Evolutionary conservation across 2,888 invertebrate genomes (phyloP).

Genomic region (Caenorhabditis doughertyi): DNA sequence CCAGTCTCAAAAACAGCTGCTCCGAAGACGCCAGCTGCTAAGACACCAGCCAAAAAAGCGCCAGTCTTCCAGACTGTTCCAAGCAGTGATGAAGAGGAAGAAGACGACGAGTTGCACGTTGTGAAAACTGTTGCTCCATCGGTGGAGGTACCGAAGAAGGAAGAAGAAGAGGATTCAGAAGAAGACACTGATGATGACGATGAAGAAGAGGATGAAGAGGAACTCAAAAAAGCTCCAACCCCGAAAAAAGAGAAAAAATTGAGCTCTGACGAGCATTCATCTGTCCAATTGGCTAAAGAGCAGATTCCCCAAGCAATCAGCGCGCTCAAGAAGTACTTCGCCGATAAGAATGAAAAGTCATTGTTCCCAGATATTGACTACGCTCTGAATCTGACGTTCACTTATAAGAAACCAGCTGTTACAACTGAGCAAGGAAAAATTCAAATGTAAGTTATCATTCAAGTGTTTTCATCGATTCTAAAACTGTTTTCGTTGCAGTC

Average conservation of each 20-base stretch:
- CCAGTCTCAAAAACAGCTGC: neutral
- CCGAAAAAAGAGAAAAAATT: conserved; percentile 1
- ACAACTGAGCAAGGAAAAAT: conserved; percentile 52
- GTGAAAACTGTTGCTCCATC: conserved; percentile 16
- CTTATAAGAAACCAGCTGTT: conserved; percentile 75
- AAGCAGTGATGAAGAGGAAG: conserved; percentile 35
- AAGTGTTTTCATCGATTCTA: too few relatives aligned
- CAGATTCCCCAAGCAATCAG: conserved; percentile 66
- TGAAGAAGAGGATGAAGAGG: conserved; percentile 29
- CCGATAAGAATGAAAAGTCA: conserved; percentile 69
- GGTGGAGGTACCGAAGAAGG: conserved; percentile 7
- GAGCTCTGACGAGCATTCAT: neutral
- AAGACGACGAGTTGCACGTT: neutral
- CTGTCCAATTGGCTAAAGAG: conserved; percentile 36
- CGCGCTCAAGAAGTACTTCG: conserved; percentile 68
- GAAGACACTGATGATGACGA: conserved; percentile 22
- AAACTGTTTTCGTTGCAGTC: too few relatives aligned
- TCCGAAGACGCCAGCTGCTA: conserved; percentile 26
- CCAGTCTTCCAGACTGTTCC: neutral
- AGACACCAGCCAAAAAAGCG: conserved; percentile 29
- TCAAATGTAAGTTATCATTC: conserved; percentile 68
- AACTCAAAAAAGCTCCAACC: conserved; percentile 8
- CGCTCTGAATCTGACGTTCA: conserved; percentile 68
- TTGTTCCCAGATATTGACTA: conserved; percentile 78
- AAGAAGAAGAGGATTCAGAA: conserved; percentile 4